Conservation (phyloP, 2,797 vertebrate genomes). For the Hafferia zeledoni region DNA sequence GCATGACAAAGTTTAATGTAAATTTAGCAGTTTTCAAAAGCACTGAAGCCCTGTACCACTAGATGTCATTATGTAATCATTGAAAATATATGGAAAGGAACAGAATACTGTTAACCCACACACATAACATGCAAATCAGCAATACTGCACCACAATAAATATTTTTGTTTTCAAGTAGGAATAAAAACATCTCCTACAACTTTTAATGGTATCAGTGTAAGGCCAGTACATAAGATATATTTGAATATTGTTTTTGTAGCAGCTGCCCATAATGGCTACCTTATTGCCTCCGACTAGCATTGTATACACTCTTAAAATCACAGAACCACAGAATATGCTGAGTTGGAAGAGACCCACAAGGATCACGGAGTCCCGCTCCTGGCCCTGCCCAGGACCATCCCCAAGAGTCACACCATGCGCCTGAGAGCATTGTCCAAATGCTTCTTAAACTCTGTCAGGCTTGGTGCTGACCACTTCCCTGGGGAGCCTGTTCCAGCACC, state of each 20-base stretch:
- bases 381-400: no score
- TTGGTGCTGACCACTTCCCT: no score
- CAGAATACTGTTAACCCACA: not conserved
- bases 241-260: not conserved
- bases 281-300: not conserved
- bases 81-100: not conserved
- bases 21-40: not conserved
- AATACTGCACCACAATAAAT: not conserved
- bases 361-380: no score
- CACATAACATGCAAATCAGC: not conserved
- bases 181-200: not conserved
- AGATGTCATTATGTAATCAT: conserved; percentile 61
- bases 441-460: no score
- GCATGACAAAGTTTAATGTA: not conserved
- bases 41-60: not conserved
- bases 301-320: not conserved
- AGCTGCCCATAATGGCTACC: not conserved
- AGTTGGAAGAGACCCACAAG: no score
- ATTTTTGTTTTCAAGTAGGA: not conserved
- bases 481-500: no score
- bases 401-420: no score
- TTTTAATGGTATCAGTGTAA: not conserved
- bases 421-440: no score
- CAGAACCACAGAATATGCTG: no score
- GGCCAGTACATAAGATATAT: not conserved